These are phyloP conservation scores for Dioctria linearis DNA, from an alignment of 2,888 invertebrate species.

Conservation along the genomic window DNA sequence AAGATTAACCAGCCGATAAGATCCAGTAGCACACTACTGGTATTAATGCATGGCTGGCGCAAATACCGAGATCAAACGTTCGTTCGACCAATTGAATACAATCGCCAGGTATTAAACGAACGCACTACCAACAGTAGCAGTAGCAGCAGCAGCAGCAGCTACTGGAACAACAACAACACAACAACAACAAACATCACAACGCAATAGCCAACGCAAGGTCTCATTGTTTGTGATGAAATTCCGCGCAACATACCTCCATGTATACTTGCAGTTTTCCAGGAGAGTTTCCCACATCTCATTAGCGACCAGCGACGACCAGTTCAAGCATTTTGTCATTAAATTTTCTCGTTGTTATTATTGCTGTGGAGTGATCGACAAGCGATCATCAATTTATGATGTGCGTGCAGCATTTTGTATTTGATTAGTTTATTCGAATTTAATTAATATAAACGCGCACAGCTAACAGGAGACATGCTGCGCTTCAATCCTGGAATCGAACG, in stretches of 20 bases:
- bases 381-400: slow-evolving; percentile 53
- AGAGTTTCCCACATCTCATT: slow-evolving; percentile 55
- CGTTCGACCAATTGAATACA: slow-evolving; percentile 31
- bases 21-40: slow-evolving; percentile 36
- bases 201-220: neutral
- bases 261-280: slow-evolving; percentile 6
- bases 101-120: slow-evolving; percentile 6
- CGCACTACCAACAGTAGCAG: neutral
- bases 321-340: slow-evolving; percentile 50
- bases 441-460: slow-evolving; percentile 60
- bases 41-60: neutral
- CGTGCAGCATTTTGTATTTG: slow-evolving; percentile 55
- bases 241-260: slow-evolving; percentile 24
- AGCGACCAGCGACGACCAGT: slow-evolving; percentile 37
- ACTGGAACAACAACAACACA: no score
- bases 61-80: no score
- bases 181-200: neutral
- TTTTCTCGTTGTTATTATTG: slow-evolving; percentile 51
- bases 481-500: neutral
- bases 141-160: neutral
- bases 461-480: slow-evolving; percentile 56
- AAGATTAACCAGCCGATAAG: slow-evolving; percentile 45
- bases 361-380: slow-evolving; percentile 51
- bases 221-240: slow-evolving; percentile 48
- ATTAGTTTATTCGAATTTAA: slow-evolving; percentile 63